Conservation (phyloP, 2,888 invertebrate species). For the Pristionchus fissidentatus region DNA sequence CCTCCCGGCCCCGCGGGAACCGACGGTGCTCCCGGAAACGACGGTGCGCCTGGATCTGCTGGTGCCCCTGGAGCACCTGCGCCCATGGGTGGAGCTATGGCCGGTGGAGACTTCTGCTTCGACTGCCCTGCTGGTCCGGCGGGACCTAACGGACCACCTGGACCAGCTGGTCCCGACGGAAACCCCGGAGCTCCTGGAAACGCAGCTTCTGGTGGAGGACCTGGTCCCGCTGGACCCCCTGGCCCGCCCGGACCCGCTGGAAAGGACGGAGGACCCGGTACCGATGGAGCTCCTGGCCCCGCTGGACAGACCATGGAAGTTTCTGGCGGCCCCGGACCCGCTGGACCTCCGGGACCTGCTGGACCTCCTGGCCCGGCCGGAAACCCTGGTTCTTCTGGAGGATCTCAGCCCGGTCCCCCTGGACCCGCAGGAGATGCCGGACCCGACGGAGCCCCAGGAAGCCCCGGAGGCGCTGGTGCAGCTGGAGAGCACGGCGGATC, state of each 20-base stretch:
- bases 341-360: constrained; percentile 31
- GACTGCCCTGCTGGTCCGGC: constrained; percentile 26
- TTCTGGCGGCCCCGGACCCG: constrained; percentile 18
- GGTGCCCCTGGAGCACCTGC: not conserved
- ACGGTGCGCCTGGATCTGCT: not conserved
- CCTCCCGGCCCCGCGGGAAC: constrained; percentile 1
- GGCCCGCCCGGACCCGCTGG: constrained; percentile 42
- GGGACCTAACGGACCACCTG: constrained; percentile 1
- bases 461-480: not conserved
- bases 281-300: constrained; percentile 10
- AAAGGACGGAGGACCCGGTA: constrained; percentile 23
- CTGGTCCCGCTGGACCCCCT: constrained; percentile 38
- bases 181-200: constrained; percentile 26
- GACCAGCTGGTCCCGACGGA: constrained; percentile 16
- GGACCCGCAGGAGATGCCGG: constrained; percentile 42
- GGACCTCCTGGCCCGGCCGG: constrained; percentile 37
- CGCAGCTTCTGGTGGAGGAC: not conserved
- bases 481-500: constrained; percentile 23
- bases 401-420: constrained; percentile 20
- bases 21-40: constrained; percentile 42
- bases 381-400: not conserved
- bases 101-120: constrained; percentile 21
- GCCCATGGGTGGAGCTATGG: not conserved
- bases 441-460: constrained; percentile 31
- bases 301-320: not conserved